Conservation (phyloP, 2,888 invertebrate genomes). For the Opisthograptis luteolata region DNA sequence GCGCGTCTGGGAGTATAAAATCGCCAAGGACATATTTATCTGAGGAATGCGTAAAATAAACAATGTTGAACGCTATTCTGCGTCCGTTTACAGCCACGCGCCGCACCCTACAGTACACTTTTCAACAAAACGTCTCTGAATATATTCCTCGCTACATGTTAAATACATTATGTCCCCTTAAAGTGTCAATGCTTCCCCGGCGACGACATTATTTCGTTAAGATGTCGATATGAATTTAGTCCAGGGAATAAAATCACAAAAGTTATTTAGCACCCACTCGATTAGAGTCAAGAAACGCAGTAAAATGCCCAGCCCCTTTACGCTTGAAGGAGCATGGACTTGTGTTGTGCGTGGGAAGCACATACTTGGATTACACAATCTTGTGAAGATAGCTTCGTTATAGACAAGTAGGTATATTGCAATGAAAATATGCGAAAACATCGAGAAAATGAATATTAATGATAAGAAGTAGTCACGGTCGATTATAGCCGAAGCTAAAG, state of each 20-base stretch:
- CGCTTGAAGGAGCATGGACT: constrained; percentile 66
- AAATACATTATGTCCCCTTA: constrained; percentile 16
- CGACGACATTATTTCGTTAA: constrained; percentile 25
- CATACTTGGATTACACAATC: constrained; percentile 81
- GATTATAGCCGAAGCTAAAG: constrained; percentile 18
- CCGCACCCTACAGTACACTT: constrained; percentile 57
- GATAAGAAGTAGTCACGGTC: constrained; percentile 18
- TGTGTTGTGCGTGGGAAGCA: constrained; percentile 80
- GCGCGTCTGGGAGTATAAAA: constrained; percentile 66
- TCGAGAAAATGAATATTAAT: constrained; percentile 28
- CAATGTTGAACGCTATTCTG: constrained; percentile 71
- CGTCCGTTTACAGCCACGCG: constrained; percentile 54
- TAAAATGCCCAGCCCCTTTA: constrained; percentile 78
- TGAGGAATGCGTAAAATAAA: constrained; percentile 80
- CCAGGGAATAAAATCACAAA: constrained; percentile 43
- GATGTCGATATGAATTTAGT: constrained; percentile 37
- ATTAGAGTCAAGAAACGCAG: constrained; percentile 67
- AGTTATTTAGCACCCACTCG: constrained; percentile 59
- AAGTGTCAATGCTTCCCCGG: constrained; percentile 20
- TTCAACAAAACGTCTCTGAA: constrained; percentile 36
- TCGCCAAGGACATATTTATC: constrained; percentile 81
- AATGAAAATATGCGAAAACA: constrained; percentile 37
- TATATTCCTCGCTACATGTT: constrained; percentile 15
- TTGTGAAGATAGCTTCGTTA: constrained; percentile 68
- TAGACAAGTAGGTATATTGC: constrained; percentile 47